Conservation (phyloP, 2,888 invertebrate genomes). For the Synanthedon myopaeformis region DNA sequence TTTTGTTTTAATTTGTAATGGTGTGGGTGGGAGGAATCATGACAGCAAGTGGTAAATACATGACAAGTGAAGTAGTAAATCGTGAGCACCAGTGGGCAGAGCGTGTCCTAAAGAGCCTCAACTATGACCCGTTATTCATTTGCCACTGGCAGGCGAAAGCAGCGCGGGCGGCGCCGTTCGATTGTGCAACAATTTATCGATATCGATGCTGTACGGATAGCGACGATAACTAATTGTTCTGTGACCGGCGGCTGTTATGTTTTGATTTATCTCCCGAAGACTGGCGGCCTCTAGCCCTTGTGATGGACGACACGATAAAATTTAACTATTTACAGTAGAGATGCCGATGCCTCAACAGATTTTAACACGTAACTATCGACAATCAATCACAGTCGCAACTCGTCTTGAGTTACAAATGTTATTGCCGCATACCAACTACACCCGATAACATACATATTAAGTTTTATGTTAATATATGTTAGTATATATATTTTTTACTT, state of each 20-base stretch:
- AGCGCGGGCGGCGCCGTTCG: background rate
- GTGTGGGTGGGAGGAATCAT: background rate
- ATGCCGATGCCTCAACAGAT: background rate
- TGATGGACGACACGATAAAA: conserved; percentile 5
- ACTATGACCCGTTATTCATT: background rate
- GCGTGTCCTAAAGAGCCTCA: background rate
- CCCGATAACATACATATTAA: too few species aligned
- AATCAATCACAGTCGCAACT: background rate
- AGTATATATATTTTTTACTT: too few species aligned
- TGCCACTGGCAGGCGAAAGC: background rate
- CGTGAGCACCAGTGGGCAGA: background rate
- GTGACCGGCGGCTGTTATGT: conserved; percentile 9
- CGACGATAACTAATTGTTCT: conserved; percentile 14
- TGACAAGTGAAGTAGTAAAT: background rate
- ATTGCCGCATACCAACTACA: too few species aligned
- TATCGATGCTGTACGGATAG: conserved; percentile 1
- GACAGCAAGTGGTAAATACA: background rate
- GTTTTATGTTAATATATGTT: too few species aligned
- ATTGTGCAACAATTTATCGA: conserved; percentile 4
- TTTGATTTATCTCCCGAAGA: conserved; percentile 10
- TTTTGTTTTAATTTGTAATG: background rate
- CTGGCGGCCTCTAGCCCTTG: conserved; percentile 3
- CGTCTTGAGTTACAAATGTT: background rate
- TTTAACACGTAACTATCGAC: background rate
- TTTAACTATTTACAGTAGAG: background rate